Conservation (phyloP, 2,797 vertebrate genomes). For the Pterois miles region DNA sequence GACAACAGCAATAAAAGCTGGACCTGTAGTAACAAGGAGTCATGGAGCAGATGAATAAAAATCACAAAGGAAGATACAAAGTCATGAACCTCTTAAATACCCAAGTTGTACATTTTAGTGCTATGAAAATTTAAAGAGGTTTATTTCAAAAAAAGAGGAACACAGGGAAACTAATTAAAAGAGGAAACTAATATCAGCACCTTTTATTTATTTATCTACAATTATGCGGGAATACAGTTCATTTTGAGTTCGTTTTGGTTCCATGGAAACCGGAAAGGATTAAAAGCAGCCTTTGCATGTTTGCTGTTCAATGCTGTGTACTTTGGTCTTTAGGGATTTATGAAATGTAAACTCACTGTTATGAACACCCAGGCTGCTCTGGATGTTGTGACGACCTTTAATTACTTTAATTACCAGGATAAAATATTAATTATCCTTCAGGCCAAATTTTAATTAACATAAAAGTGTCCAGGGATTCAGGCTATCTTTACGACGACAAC, state of each 20-base stretch:
- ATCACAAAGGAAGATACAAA: background rate
- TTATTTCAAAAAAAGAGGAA: background rate
- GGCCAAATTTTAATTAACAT: constrained; percentile 10
- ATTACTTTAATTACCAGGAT: background rate
- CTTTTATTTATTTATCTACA: constrained; percentile 13
- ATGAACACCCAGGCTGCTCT: constrained; percentile 1
- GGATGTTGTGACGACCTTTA: constrained; percentile 11
- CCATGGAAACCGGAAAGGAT: background rate
- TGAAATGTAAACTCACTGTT: constrained; percentile 49
- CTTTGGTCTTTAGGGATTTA: constrained; percentile 13
- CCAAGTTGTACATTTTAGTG: background rate
- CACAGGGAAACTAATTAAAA: background rate
- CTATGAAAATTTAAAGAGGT: background rate
- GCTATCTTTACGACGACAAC: background rate
- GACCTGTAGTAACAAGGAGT: background rate
- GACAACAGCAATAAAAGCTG: background rate
- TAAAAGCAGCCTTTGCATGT: background rate
- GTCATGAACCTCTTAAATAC: background rate
- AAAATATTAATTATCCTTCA: constrained; percentile 8
- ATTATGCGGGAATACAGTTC: background rate
- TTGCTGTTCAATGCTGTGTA: background rate
- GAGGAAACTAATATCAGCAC: background rate
- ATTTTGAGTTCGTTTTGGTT: constrained; percentile 21
- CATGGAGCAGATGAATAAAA: background rate
- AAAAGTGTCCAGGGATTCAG: background rate